These are phyloP conservation scores for Dysidea cf. avara DNA, from an alignment of 37 sponge, comb jelly and placozoan genomes.

Conservation along the genomic window DNA sequence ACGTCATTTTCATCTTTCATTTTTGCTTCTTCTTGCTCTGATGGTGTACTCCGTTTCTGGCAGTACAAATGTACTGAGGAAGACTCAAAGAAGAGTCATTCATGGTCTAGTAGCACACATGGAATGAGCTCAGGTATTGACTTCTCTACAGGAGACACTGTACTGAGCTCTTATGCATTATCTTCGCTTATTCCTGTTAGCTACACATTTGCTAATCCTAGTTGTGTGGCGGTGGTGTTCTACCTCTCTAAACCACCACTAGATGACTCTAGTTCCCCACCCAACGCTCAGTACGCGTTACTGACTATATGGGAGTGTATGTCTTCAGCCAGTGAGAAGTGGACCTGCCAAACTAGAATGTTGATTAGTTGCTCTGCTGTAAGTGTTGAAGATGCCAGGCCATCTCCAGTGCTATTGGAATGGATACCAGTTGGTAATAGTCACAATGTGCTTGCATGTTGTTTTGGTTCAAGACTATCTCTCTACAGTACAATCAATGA, in stretches of 20 bases:
- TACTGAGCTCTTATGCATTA: not conserved
- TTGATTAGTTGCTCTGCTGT: slow-evolving; percentile 14
- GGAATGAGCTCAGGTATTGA: no score
- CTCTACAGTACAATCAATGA: no score
- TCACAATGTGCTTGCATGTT: slow-evolving; percentile 56
- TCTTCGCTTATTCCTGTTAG: slow-evolving; percentile 35
- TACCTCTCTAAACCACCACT: slow-evolving; percentile 32
- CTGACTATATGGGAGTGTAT: slow-evolving; percentile 87
- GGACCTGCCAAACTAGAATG: slow-evolving; percentile 68
- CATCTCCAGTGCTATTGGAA: slow-evolving; percentile 41
- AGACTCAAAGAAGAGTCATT: not conserved
- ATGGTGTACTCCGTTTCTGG: slow-evolving; percentile 70
- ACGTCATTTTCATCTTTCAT: slow-evolving; percentile 72
- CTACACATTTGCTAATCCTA: slow-evolving; percentile 51
- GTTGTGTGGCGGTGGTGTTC: slow-evolving; percentile 70
- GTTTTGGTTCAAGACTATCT: slow-evolving; percentile 30
- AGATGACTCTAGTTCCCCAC: not conserved
- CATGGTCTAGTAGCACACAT: no score
- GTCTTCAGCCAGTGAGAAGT: slow-evolving; percentile 71
- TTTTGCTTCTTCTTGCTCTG: slow-evolving; percentile 73
- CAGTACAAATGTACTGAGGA: slow-evolving; percentile 14
- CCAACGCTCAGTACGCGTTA: slow-evolving; percentile 20
- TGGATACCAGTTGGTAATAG: slow-evolving; percentile 86
- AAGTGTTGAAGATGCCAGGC: slow-evolving; percentile 19
- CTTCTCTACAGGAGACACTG: no score